Conservation (phyloP, 2,797 vertebrate species). For the Sebastes vulpes region DNA sequence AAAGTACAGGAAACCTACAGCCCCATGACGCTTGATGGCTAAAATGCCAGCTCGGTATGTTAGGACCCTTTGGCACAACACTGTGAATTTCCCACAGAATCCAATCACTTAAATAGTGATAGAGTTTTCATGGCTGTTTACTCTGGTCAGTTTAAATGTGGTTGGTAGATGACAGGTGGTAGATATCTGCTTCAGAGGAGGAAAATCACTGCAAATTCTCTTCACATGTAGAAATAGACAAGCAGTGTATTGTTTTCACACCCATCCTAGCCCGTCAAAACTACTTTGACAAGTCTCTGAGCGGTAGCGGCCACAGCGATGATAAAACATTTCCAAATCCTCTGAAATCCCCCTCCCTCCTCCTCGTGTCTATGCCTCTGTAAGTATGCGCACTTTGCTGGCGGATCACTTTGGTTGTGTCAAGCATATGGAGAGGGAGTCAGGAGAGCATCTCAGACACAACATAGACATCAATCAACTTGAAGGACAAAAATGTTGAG, state of each 20-base stretch:
- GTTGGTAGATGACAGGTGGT: background rate
- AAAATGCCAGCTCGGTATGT: background rate
- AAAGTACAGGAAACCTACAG: background rate
- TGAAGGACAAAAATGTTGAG: constrained; percentile 24
- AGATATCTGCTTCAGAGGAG: background rate
- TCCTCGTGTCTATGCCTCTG: background rate
- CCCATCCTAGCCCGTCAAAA: background rate
- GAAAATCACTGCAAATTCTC: background rate
- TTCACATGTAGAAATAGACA: background rate
- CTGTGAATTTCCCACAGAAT: too few species aligned
- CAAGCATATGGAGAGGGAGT: constrained; percentile 62
- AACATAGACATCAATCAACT: constrained; percentile 67
- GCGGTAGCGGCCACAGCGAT: background rate
- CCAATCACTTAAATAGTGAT: background rate
- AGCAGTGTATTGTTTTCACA: background rate
- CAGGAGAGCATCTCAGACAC: constrained; percentile 44
- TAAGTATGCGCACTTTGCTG: background rate
- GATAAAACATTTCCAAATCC: constrained; percentile 12
- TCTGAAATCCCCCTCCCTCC: background rate
- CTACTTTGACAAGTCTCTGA: background rate
- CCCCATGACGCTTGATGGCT: background rate
- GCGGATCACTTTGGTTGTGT: constrained; percentile 19
- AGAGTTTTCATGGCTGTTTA: background rate
- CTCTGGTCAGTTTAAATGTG: background rate
- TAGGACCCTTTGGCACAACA: background rate